A percentile compares a stretch with the other conserved stretches of the same genome.
phyloP scores from a whole-genome alignment of 2,797 vertebrate genomes.

The Linurgus olivaceus region DNA sequence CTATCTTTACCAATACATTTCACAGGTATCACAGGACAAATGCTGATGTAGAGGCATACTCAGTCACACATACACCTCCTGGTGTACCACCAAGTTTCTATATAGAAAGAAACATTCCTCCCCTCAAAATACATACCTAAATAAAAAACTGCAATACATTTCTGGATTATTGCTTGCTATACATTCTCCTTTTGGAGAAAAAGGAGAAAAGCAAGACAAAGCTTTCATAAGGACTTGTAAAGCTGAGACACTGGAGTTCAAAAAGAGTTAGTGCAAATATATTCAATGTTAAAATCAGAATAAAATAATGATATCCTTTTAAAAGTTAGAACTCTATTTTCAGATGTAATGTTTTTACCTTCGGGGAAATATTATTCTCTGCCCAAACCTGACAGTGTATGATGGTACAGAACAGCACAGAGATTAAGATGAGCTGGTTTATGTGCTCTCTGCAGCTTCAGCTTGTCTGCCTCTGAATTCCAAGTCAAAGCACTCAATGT shows the following conservation, averaged over 20 bases:
- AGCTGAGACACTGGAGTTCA: not conserved
- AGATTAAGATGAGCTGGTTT: not conserved
- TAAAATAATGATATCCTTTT: not conserved
- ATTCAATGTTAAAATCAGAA: not conserved
- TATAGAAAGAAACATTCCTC: not conserved
- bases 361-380: not conserved
- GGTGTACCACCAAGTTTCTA: not conserved
- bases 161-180: not conserved
- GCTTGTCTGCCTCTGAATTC: not conserved
- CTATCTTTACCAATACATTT: not conserved
- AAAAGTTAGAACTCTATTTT: not conserved
- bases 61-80: accelerated
- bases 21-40: not conserved
- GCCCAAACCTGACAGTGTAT: not conserved
- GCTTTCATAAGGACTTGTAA: not conserved
- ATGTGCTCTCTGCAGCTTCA: not conserved
- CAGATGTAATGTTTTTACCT: not conserved
- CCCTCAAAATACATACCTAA: not conserved
- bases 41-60: not conserved
- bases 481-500: not conserved
- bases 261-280: not conserved
- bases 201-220: not conserved
- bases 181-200: not conserved
- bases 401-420: not conserved
- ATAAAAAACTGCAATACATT: not conserved